Conservation (phyloP, 2,888 invertebrate species). For the Standfussiana lucernea region DNA sequence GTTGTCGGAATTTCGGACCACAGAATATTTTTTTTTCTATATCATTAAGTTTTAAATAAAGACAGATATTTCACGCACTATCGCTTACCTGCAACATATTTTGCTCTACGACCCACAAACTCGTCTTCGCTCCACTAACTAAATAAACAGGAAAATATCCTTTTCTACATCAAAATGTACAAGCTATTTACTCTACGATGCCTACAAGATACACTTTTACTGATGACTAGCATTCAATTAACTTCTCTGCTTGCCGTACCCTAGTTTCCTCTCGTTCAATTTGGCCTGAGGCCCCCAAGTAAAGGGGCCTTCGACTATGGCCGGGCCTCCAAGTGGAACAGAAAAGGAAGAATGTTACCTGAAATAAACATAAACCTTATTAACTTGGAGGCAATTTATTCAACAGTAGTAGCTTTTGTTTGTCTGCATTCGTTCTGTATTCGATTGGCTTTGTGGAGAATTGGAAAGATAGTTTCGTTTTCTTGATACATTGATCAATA, state of each 20-base stretch:
- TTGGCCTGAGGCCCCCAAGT: constrained; percentile 48
- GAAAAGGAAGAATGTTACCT: constrained; percentile 53
- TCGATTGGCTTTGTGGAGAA: constrained; percentile 21
- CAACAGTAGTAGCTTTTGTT: constrained; percentile 58
- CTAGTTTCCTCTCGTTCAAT: constrained; percentile 55
- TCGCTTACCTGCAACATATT: neutral
- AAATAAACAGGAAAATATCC: constrained; percentile 5
- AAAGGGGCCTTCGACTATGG: constrained; percentile 35
- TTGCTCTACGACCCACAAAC: neutral
- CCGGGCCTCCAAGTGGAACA: constrained; percentile 41
- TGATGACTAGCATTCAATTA: constrained; percentile 54
- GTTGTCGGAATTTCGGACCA: too few species aligned
- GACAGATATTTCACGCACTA: neutral
- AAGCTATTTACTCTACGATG: constrained; percentile 24
- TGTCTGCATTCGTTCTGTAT: constrained; percentile 28
- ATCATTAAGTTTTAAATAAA: too few species aligned
- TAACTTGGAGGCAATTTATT: constrained; percentile 58
- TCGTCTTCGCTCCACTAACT: neutral
- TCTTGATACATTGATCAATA: constrained; percentile 2
- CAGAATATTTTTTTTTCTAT: too few species aligned
- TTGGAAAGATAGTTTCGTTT: constrained; percentile 38
- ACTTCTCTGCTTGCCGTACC: constrained; percentile 47
- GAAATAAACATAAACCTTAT: constrained; percentile 62
- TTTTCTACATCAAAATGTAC: constrained; percentile 13
- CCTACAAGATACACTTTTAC: constrained; percentile 32